Evolutionary conservation across 2,888 invertebrate genomes (phyloP).

Genomic region (Andrena flavipes): DNA sequence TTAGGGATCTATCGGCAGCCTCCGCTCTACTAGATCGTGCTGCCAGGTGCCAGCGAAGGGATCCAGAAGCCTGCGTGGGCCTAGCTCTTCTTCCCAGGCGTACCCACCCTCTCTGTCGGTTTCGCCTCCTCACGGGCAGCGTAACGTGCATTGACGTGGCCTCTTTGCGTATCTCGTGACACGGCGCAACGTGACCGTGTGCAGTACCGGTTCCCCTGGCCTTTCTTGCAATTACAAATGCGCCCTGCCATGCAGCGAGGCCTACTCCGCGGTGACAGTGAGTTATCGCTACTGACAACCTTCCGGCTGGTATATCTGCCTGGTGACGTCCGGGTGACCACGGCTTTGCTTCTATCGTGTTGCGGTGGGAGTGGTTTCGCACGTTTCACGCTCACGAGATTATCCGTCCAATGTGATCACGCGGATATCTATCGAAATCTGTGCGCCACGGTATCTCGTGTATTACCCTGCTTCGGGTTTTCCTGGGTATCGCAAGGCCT

Average conservation of each 20-base stretch:
- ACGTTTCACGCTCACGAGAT: background rate
- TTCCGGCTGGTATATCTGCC: background rate
- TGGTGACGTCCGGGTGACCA: background rate
- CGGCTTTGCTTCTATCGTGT: background rate
- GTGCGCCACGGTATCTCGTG: background rate
- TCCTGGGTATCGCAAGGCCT: background rate
- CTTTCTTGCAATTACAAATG: constrained; percentile 6
- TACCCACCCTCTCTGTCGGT: background rate
- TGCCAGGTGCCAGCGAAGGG: background rate
- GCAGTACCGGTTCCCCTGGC: constrained; percentile 5
- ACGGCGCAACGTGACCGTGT: constrained; percentile 32
- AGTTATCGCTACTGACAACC: background rate
- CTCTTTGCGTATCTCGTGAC: constrained; percentile 44
- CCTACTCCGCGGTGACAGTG: background rate
- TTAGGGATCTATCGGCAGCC: background rate
- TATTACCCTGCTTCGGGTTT: background rate
- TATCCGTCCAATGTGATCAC: background rate
- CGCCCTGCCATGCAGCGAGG: background rate
- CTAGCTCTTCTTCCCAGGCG: background rate
- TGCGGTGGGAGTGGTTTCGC: constrained; percentile 5
- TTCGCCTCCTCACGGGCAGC: constrained; percentile 3
- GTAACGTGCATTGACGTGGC: constrained; percentile 57
- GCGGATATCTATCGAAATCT: background rate
- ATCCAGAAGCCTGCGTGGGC: constrained; percentile 2
- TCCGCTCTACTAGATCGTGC: background rate